Evolutionary conservation across 1,140 invertebrate genomes (phyloP).

Genomic region (Dendrolimus punctatus): DNA sequence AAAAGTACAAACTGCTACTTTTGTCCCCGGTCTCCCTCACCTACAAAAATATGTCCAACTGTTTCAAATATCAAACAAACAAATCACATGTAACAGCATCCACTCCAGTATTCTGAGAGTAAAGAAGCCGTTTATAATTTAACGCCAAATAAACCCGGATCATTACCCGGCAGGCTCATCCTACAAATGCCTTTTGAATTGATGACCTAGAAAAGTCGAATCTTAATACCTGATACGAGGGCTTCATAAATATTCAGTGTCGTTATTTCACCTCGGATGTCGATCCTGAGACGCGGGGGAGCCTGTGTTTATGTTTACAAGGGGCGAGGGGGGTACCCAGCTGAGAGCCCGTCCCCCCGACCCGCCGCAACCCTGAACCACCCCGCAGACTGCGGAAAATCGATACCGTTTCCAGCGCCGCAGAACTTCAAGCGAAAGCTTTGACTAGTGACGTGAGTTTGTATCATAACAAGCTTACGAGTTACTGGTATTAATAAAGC

Average conservation of each 20-base stretch:
- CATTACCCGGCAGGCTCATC: slow-evolving; percentile 2
- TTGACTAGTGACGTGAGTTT: slow-evolving; percentile 38
- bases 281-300: slow-evolving; percentile 47
- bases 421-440: slow-evolving; percentile 47
- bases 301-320: slow-evolving; percentile 67
- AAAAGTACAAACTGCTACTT: too few relatives aligned
- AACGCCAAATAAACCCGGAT: background rate
- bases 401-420: slow-evolving; percentile 54
- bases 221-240: slow-evolving; percentile 56
- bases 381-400: slow-evolving; percentile 49
- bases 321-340: slow-evolving; percentile 38
- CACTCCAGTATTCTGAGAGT: too few relatives aligned
- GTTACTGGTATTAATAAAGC: background rate
- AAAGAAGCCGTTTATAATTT: background rate
- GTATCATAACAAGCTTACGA: slow-evolving; percentile 20
- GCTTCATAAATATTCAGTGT: slow-evolving; percentile 66
- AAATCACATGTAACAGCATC: too few relatives aligned
- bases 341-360: slow-evolving; percentile 33
- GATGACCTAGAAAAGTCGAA: slow-evolving; percentile 58
- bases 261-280: slow-evolving; percentile 63
- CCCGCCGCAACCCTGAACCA: slow-evolving; percentile 12
- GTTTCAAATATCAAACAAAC: too few relatives aligned
- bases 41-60: too few relatives aligned
- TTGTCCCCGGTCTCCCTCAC: too few relatives aligned
- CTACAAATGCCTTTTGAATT: slow-evolving; percentile 37